A percentile compares a stretch with the other conserved stretches of the same genome.
phyloP scores from a whole-genome alignment of 2,113 vertebrate species.

The Cynocephalus volans region DNA sequence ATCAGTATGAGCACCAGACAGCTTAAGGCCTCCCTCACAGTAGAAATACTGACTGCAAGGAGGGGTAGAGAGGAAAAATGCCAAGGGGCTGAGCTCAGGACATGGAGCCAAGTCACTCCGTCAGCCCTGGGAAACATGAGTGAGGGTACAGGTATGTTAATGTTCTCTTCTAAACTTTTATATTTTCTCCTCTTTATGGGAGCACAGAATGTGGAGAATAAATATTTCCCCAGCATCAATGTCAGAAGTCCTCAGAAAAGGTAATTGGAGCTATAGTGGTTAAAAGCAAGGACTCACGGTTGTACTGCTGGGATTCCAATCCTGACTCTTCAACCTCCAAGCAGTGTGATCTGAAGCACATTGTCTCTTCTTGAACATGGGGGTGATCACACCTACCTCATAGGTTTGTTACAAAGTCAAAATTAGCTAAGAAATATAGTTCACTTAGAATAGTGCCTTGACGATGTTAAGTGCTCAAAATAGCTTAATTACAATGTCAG shows the following conservation, averaged over 20 bases:
- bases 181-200: not conserved
- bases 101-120: not conserved
- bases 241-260: not conserved
- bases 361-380: not conserved
- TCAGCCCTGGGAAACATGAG: not conserved
- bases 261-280: not conserved
- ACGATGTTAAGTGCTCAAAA: not conserved
- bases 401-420: not conserved
- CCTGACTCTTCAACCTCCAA: not conserved
- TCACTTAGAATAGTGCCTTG: not conserved
- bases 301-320: not conserved
- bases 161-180: rapidly evolving
- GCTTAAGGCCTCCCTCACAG: not conserved
- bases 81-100: not conserved
- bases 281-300: not conserved
- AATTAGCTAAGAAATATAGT: not conserved
- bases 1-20: not conserved
- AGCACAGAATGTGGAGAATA: not conserved
- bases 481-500: not conserved
- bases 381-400: not conserved
- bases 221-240: not conserved
- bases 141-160: not conserved
- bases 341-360: not conserved
- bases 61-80: not conserved
- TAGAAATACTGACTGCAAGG: not conserved